Conservation (phyloP, 2,888 invertebrate species). For the Nipponacmea schrenckii region DNA sequence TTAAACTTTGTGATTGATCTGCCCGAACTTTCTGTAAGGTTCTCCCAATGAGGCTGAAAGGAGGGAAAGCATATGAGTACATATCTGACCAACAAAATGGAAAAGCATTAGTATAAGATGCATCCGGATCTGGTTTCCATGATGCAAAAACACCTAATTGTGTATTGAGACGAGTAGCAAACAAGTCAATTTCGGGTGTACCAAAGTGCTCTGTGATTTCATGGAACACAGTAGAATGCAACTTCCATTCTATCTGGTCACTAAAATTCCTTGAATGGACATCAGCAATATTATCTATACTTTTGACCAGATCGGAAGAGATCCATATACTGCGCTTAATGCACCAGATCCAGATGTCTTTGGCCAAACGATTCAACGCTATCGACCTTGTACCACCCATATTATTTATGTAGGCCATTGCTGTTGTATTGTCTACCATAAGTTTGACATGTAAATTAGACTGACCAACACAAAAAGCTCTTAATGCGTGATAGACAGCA, state of each 20-base stretch:
- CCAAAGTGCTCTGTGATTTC: too few species aligned
- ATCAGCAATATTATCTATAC: too few species aligned
- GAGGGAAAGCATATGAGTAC: constrained; percentile 25
- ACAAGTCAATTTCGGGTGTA: too few species aligned
- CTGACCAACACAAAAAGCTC: neutral
- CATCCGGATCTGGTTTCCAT: constrained; percentile 17
- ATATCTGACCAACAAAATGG: constrained; percentile 14
- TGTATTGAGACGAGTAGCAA: too few species aligned
- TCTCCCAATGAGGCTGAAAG: constrained; percentile 16
- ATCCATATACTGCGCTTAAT: neutral
- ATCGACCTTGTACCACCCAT: too few species aligned
- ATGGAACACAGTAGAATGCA: too few species aligned
- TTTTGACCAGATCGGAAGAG: neutral
- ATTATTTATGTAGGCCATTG: neutral
- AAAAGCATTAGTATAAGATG: constrained; percentile 20
- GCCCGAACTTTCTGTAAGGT: constrained; percentile 21
- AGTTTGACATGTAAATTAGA: neutral
- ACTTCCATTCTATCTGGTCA: too few species aligned
- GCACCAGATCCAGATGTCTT: neutral
- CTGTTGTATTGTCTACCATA: neutral
- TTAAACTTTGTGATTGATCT: constrained; percentile 14
- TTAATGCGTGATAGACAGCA: neutral
- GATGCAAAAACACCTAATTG: neutral
- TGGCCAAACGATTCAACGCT: too few species aligned
- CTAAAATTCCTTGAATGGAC: too few species aligned